These are phyloP conservation scores for Dynastes hyllus DNA, from an alignment of 2,888 invertebrate genomes.

Conservation along the genomic window DNA sequence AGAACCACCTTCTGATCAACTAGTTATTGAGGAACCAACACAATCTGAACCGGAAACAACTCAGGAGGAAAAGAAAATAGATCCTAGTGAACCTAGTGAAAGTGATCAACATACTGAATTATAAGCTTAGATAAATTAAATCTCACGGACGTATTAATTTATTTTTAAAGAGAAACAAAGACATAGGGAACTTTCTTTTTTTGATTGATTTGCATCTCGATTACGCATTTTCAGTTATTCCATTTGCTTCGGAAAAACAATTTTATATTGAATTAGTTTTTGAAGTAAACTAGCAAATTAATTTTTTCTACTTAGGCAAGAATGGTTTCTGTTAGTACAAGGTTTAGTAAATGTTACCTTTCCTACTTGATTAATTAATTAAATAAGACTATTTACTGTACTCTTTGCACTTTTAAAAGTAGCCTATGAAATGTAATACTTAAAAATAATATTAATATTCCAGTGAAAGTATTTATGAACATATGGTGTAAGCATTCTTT, in stretches of 20 bases:
- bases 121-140: slow-evolving; percentile 58
- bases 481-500: not conserved
- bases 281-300: not conserved
- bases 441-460: slow-evolving; percentile 34
- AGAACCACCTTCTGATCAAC: slow-evolving; percentile 61
- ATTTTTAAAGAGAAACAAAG: slow-evolving; percentile 22
- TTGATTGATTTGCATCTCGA: not conserved
- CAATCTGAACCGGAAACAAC: slow-evolving; percentile 53
- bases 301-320: not conserved
- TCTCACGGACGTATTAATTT: slow-evolving; percentile 44
- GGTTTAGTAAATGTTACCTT: not conserved
- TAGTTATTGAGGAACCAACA: slow-evolving; percentile 55
- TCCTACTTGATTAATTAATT: not conserved
- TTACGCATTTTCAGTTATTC: slow-evolving; percentile 3
- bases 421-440: slow-evolving; percentile 20
- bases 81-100: slow-evolving; percentile 59
- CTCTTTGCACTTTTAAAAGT: not conserved
- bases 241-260: not conserved
- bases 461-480: slow-evolving; percentile 17
- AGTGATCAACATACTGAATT: slow-evolving; percentile 62
- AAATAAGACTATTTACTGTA: not conserved
- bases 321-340: not conserved
- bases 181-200: not conserved
- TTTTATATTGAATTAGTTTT: slow-evolving; percentile 1
- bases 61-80: slow-evolving; percentile 55